Percentiles rank a stretch among this genome's conserved stretches.
phyloP scores from a whole-genome alignment of 2,797 vertebrate species.

The Semaprochilodus insignis region DNA sequence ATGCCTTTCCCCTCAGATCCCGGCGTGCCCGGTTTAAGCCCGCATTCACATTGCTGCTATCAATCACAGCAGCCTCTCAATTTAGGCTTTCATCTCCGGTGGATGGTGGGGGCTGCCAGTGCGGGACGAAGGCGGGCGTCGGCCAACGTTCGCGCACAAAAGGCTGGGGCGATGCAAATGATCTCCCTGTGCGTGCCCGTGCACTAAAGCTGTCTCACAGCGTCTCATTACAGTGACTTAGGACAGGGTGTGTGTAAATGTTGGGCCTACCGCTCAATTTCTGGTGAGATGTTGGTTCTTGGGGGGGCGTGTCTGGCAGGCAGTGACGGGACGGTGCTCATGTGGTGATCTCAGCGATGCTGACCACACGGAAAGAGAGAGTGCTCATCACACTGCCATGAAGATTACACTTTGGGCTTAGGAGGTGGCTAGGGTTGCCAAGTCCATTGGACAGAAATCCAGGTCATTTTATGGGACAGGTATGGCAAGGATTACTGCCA shows the following conservation, averaged over 20 bases:
- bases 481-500: background rate
- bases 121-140: slow-evolving; percentile 67
- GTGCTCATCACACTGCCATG: slow-evolving; percentile 47
- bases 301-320: slow-evolving; percentile 70
- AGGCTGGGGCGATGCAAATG: slow-evolving; percentile 69
- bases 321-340: slow-evolving; percentile 66
- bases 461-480: background rate
- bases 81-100: slow-evolving; percentile 46
- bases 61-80: slow-evolving; percentile 56
- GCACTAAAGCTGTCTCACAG: slow-evolving; percentile 77
- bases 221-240: slow-evolving; percentile 80
- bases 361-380: slow-evolving; percentile 61
- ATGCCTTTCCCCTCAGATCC: slow-evolving; percentile 52
- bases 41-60: slow-evolving; percentile 45
- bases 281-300: slow-evolving; percentile 68
- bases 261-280: slow-evolving; percentile 76
- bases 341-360: slow-evolving; percentile 71
- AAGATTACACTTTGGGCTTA: slow-evolving; percentile 35
- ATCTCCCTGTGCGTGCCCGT: slow-evolving; percentile 73
- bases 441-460: background rate
- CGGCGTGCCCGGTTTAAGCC: slow-evolving; percentile 54
- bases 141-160: slow-evolving; percentile 60
- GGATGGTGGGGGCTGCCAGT: slow-evolving; percentile 61
- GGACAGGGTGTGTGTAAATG: slow-evolving; percentile 72
- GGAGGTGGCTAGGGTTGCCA: background rate